These are phyloP conservation scores for Clitarchus hookeri DNA, from an alignment of 2,888 invertebrate species.

Conservation along the genomic window DNA sequence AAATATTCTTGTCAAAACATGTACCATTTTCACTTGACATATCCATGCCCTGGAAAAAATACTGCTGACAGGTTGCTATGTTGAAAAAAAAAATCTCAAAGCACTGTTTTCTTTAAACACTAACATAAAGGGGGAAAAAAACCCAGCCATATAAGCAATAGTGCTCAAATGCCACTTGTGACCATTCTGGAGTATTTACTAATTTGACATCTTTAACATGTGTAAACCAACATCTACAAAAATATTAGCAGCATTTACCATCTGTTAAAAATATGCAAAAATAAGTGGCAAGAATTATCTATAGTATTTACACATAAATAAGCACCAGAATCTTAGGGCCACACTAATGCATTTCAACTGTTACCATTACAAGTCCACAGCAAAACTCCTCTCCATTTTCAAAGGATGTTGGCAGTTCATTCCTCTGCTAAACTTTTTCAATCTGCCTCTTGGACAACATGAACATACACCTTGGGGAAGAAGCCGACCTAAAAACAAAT, in stretches of 20 bases:
- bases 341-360: no score
- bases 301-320: neutral
- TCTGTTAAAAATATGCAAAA: slow-evolving; percentile 6
- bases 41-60: neutral
- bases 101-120: neutral
- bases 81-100: neutral
- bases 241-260: neutral
- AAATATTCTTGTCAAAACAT: neutral
- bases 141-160: neutral
- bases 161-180: neutral
- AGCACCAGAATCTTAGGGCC: neutral
- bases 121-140: neutral
- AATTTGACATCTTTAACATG: neutral
- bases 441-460: slow-evolving; percentile 48
- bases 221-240: slow-evolving; percentile 7
- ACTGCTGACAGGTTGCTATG: neutral
- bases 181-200: neutral
- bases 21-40: neutral
- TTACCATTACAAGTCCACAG: neutral
- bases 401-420: no score
- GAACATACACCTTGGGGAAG: slow-evolving; percentile 80
- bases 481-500: slow-evolving; percentile 66
- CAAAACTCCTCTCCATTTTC: neutral
- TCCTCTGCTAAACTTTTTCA: neutral
- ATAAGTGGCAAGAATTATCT: slow-evolving; percentile 1